Evolutionary conservation across 2,888 invertebrate genomes (phyloP), one percentile per base, ranked within the genome.

Genomic region (Esperia sulphurella): DNA sequence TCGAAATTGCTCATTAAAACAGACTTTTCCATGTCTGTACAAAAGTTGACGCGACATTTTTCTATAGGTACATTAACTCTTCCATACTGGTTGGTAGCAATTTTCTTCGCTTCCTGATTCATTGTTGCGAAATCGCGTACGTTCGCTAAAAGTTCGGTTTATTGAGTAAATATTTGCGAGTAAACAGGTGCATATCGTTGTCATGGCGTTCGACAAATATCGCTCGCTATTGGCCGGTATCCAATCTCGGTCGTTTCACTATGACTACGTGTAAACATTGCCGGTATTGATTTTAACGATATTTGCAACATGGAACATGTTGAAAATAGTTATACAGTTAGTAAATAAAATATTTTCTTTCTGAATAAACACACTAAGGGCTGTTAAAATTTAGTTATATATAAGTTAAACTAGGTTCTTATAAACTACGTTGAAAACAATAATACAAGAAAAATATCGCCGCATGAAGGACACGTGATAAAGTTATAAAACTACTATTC

Each of bases 11-110:
- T 79, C 71, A 79, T 76, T 48, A 79, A 59, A 28, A 79, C 75
- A 8, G 79, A 78, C 60, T 78, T 79, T 49, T 78, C 79, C 52
- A 79, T 61, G 54, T 79, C 79, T 0, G 79, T 79, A 49, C 78
- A 79, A 58, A 75, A 79, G 65, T 71, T 75, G 41, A 79, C 78
- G 63, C 92, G 91, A 60, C 88, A 87, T 65, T 83, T 87, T 67
- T 91, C 91, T 5, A 31, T 41, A 9, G 45, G 64, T 12, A 63
- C 75, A 54, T 75, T 79, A 12, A 86, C 81, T 65, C 90, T 74
- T 49, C 91, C 90, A 60, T 91, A 90, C 57, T 90, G 75, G 61
- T 72, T 82, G 46, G 75, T 83, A 14, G 73, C 68, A 33, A 70
- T 65, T 71, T 77, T 82, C 59, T 81, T 83, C 13, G 73, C 63